Evolutionary conservation across 2,797 vertebrate species (phyloP).

Genomic region (Vireo griseus): DNA sequence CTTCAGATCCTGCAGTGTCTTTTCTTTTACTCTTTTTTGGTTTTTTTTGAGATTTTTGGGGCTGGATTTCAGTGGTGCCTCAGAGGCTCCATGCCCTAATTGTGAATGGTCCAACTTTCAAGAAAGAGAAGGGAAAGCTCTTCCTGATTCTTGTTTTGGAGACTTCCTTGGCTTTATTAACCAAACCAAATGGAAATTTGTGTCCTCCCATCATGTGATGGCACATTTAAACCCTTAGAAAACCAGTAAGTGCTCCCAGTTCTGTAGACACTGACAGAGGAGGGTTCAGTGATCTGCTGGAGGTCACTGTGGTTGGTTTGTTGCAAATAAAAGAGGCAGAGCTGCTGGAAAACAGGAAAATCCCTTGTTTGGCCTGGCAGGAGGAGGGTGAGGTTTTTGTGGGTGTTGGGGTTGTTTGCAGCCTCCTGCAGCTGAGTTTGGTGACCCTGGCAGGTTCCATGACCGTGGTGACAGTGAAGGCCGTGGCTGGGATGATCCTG

Average conservation of each 20-base stretch:
- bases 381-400: neutral
- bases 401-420: neutral
- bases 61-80: neutral
- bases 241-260: neutral
- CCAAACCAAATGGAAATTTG: neutral
- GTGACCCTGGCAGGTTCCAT: constrained; percentile 81
- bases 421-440: neutral
- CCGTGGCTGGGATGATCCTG: constrained; percentile 89
- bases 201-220: neutral
- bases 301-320: neutral
- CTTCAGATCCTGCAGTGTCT: neutral
- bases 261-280: neutral
- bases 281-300: neutral
- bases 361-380: neutral
- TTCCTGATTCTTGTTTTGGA: neutral
- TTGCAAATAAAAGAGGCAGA: neutral
- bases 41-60: neutral
- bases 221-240: neutral
- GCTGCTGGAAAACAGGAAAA: neutral
- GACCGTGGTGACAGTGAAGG: constrained; percentile 91
- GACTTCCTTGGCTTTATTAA: neutral
- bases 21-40: neutral
- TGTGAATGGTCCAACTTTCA: neutral
- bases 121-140: neutral
- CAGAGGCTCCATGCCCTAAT: neutral